phyloP scores from a whole-genome alignment of 2,113 vertebrate genomes.

The Raja brachyura region DNA sequence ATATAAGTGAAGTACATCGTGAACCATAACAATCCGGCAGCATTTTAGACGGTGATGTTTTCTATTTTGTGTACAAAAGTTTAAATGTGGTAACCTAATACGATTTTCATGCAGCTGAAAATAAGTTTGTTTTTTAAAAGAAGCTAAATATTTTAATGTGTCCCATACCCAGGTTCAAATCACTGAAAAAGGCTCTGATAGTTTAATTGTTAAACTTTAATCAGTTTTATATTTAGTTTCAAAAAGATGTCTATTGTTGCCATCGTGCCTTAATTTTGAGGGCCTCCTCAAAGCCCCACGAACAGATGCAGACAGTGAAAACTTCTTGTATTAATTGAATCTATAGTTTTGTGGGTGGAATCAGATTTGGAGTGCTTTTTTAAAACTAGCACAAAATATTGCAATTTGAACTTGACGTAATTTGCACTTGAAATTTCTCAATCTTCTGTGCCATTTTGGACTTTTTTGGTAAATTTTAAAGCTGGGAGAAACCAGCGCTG shows the following conservation, averaged over 20 bases:
- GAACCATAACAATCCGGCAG: neutral
- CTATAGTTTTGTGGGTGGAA: neutral
- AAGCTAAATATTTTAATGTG: neutral
- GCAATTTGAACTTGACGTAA: neutral
- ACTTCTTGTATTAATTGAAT: neutral
- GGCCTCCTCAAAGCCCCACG: neutral
- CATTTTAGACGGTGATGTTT: neutral
- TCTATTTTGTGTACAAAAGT: neutral
- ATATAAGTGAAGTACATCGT: neutral
- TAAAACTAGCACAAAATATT: neutral
- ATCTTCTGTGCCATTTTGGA: neutral
- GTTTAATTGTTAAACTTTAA: no score
- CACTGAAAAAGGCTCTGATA: neutral
- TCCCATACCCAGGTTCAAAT: neutral
- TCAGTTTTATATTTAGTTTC: no score
- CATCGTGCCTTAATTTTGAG: neutral
- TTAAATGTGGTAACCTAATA: no score
- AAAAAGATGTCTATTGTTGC: neutral
- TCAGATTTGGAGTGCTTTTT: neutral
- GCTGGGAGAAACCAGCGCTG: neutral
- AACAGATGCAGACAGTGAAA: neutral
- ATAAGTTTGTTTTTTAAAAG: neutral
- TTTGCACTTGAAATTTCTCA: neutral
- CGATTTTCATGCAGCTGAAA: neutral
- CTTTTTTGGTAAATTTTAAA: neutral